phyloP scores from a whole-genome alignment of 1,140 invertebrate genomes.

The Drosophila burlai region DNA sequence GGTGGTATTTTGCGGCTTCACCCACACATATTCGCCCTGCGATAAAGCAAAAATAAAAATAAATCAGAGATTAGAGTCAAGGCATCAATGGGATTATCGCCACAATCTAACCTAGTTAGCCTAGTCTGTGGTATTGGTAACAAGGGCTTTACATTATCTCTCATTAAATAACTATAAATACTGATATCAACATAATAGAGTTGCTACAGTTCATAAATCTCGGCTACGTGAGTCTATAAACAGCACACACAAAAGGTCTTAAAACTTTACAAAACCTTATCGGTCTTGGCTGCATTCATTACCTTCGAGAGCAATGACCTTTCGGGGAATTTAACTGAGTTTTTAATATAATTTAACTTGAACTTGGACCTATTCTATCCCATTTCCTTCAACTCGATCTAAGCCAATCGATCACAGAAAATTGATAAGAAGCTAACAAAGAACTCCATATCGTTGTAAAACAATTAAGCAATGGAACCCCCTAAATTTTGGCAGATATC shows the following conservation, averaged over 20 bases:
- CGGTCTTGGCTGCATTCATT: not conserved
- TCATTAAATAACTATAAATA: not conserved
- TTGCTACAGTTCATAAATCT: conserved; percentile 33
- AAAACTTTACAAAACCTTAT: conserved; percentile 22
- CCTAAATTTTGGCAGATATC: conserved; percentile 11
- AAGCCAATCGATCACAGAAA: not conserved
- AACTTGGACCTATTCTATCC: not conserved
- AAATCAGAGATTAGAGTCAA: conserved; percentile 18
- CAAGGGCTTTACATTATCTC: not conserved
- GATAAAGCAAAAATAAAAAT: conserved; percentile 7
- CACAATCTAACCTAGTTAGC: conserved; percentile 21
- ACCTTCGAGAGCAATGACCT: not conserved
- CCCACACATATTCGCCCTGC: conserved; percentile 95
- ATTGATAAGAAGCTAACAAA: conserved; percentile 23
- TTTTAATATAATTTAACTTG: not conserved
- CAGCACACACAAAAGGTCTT: not conserved
- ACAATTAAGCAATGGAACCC: conserved; percentile 20
- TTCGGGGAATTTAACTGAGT: not conserved
- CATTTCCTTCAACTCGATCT: not conserved
- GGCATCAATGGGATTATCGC: conserved; percentile 14
- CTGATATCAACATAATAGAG: conserved; percentile 6
- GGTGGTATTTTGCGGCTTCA: conserved; percentile 88
- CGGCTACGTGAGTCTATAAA: conserved; percentile 22
- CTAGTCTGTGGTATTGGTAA: not conserved
- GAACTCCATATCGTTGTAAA: conserved; percentile 22